These are phyloP conservation scores for Hylomyscus alleni DNA, from an alignment of 2,797 vertebrate genomes.

Conservation along the genomic window DNA sequence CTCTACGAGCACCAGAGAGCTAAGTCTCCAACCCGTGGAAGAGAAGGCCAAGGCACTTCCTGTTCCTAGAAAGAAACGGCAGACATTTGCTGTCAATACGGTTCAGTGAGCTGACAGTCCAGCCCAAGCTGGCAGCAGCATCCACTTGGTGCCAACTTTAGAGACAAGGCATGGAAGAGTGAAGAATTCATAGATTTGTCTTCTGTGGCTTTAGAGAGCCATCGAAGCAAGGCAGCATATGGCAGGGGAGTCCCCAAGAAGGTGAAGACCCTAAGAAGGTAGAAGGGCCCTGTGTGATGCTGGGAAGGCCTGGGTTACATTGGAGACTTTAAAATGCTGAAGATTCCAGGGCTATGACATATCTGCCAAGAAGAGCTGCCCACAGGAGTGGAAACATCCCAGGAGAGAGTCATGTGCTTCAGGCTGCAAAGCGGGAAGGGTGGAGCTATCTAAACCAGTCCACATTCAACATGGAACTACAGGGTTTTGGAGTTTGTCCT, in stretches of 20 bases:
- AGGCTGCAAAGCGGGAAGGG: too few species aligned
- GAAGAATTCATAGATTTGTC: background rate
- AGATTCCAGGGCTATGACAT: background rate
- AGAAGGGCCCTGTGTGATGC: background rate
- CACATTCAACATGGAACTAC: background rate
- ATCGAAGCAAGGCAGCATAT: background rate
- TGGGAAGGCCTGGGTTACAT: background rate
- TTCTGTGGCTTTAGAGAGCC: too few species aligned
- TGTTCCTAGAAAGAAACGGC: too few species aligned
- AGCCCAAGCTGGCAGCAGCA: background rate
- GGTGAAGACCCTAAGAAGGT: background rate
- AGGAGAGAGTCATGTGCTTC: background rate
- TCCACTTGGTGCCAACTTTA: background rate
- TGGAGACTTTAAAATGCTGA: background rate
- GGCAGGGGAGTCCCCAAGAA: background rate
- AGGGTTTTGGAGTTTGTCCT: background rate
- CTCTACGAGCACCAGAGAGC: background rate
- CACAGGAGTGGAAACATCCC: background rate
- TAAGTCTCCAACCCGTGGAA: background rate
- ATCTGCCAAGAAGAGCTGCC: background rate
- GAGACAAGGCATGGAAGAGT: background rate
- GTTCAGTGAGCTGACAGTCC: background rate
- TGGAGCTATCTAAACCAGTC: background rate
- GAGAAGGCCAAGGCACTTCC: background rate
- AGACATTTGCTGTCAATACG: background rate